These are phyloP conservation scores for Argynnis bischoffii DNA, from an alignment of 2,888 invertebrate species.

Conservation along the genomic window DNA sequence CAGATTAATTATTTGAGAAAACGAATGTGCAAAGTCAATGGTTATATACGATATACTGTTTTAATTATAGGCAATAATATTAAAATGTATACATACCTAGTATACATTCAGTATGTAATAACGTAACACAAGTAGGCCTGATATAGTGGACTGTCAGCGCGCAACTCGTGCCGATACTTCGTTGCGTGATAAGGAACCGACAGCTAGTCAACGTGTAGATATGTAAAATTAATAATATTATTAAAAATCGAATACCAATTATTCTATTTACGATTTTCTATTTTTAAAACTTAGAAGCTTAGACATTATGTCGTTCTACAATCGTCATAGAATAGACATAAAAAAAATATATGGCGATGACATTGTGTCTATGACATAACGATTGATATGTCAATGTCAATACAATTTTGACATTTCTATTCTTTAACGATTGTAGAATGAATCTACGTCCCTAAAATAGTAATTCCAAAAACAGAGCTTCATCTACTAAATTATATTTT, in stretches of 20 bases:
- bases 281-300: neutral
- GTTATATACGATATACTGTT: neutral
- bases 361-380: no score
- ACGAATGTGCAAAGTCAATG: no score
- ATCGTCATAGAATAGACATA: no score
- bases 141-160: slow-evolving; percentile 24
- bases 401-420: no score
- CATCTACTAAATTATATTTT: no score
- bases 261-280: neutral
- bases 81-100: slow-evolving; percentile 1
- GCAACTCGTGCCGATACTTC: slow-evolving; percentile 16
- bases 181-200: slow-evolving; percentile 28
- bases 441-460: no score
- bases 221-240: slow-evolving; percentile 15
- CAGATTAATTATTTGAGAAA: no score
- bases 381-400: no score
- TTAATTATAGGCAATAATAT: slow-evolving; percentile 8
- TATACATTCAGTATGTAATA: slow-evolving; percentile 12
- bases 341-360: no score
- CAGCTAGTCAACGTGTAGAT: slow-evolving; percentile 13
- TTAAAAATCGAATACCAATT: neutral
- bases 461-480: no score
- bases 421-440: no score
- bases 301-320: no score
- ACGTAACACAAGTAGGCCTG: slow-evolving; percentile 24